Conservation (phyloP, 2,888 invertebrate species). For the Saturnia pavonia region DNA sequence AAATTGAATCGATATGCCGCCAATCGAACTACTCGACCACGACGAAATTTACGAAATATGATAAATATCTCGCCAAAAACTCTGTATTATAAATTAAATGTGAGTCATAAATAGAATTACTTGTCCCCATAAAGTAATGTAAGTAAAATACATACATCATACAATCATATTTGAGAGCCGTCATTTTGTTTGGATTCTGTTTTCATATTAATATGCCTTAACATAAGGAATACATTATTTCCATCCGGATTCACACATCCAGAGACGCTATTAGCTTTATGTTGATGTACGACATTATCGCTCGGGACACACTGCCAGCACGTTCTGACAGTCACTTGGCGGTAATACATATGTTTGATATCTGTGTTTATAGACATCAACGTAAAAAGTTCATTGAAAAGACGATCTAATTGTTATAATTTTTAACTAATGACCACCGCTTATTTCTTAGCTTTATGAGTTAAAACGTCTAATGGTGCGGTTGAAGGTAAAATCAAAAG, state of each 20-base stretch:
- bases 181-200: constrained; percentile 11
- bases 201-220: constrained; percentile 1
- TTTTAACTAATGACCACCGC: no score
- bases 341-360: neutral
- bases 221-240: constrained; percentile 21
- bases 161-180: neutral
- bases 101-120: neutral
- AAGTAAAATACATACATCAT: neutral
- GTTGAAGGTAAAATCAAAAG: no score
- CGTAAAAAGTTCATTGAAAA: no score
- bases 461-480: no score
- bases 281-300: constrained; percentile 28
- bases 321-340: neutral
- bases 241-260: constrained; percentile 16
- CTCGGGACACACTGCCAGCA: constrained; percentile 20
- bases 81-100: neutral
- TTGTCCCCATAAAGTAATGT: neutral
- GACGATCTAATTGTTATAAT: no score
- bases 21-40: no score
- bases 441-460: no score
- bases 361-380: no score
- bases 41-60: no score
- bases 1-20: no score
- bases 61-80: no score
- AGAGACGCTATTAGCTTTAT: constrained; percentile 26